phyloP scores from a whole-genome alignment of 2,113 vertebrate genomes.

The Tupaia chinensis region DNA sequence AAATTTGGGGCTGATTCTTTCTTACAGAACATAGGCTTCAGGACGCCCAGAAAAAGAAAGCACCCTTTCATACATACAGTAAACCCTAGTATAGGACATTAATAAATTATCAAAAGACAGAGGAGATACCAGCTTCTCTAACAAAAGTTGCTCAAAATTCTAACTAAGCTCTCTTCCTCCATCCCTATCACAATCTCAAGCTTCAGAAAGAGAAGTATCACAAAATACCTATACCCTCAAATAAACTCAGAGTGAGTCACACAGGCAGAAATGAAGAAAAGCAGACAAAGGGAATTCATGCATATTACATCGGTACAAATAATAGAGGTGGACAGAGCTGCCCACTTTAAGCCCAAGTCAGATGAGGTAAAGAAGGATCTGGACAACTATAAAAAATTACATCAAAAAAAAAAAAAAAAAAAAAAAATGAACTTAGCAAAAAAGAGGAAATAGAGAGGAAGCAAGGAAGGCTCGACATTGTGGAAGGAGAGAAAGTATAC shows the following conservation, averaged over 20 bases:
- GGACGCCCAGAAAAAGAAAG: background rate
- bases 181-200: background rate
- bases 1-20: background rate
- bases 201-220: background rate
- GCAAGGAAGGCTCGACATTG: background rate
- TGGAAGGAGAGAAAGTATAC: background rate
- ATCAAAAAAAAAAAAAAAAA: background rate
- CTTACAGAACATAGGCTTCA: background rate
- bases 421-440: background rate
- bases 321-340: background rate
- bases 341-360: background rate
- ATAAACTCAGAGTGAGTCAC: background rate
- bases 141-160: background rate
- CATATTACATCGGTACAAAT: background rate
- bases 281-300: background rate
- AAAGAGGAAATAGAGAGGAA: background rate
- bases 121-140: background rate
- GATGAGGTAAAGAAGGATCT: background rate
- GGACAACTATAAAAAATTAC: background rate
- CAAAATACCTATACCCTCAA: background rate
- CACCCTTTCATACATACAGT: background rate
- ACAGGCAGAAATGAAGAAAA: constrained; percentile 24
- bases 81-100: background rate
- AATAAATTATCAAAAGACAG: background rate
- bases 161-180: background rate